phyloP scores from a whole-genome alignment of 2,113 vertebrate species.

The Prolemur simus region DNA sequence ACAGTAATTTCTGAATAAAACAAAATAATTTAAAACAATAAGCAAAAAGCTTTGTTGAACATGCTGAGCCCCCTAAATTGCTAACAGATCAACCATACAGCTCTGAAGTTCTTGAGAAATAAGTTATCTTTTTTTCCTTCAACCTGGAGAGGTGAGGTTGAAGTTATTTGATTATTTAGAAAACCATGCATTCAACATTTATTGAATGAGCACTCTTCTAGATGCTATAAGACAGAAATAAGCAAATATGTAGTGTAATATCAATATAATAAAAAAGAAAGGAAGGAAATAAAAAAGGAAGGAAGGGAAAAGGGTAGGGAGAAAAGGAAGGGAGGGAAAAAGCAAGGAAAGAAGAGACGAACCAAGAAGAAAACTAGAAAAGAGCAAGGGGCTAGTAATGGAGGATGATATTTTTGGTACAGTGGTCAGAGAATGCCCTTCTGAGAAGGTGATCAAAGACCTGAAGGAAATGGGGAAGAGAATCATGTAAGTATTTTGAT shows the following conservation, averaged over 20 bases:
- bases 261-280: background rate
- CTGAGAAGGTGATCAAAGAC: background rate
- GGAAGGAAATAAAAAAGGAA: background rate
- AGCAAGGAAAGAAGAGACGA: background rate
- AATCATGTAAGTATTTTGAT: background rate
- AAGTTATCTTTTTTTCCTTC: background rate
- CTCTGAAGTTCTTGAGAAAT: background rate
- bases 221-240: background rate
- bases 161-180: background rate
- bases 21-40: background rate
- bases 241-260: background rate
- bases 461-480: background rate
- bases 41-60: background rate
- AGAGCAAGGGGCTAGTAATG: background rate
- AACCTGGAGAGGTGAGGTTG: background rate
- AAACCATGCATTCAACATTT: background rate
- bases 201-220: background rate
- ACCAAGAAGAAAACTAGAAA: background rate
- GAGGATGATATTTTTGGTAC: background rate
- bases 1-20: background rate
- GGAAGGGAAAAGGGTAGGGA: background rate
- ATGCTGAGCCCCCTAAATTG: background rate
- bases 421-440: background rate
- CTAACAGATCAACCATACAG: background rate
- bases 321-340: no score